These are phyloP conservation scores for Phoxinus phoxinus DNA, from an alignment of 2,113 vertebrate genomes.

Conservation along the genomic window DNA sequence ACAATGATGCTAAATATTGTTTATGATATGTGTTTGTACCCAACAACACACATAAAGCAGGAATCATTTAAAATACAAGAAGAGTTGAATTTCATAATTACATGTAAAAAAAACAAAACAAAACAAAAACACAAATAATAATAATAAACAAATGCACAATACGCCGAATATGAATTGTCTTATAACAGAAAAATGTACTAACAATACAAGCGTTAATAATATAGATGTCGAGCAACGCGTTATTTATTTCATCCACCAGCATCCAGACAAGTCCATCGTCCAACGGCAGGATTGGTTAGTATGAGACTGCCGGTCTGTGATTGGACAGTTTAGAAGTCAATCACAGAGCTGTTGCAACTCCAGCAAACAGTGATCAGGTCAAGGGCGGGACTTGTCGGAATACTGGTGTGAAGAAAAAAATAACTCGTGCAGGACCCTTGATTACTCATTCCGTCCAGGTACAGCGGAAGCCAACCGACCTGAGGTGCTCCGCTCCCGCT, in stretches of 20 bases:
- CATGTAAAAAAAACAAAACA: background rate
- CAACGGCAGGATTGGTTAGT: background rate
- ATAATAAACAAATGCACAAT: background rate
- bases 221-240: background rate
- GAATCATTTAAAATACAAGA: background rate
- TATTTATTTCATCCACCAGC: background rate
- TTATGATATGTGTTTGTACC: background rate
- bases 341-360: background rate
- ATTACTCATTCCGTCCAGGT: constrained; percentile 68
- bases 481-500: constrained; percentile 40
- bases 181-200: background rate
- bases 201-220: background rate
- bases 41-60: background rate
- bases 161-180: background rate
- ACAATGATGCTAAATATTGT: background rate
- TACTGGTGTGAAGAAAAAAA: constrained; percentile 29
- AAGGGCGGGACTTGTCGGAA: constrained; percentile 11
- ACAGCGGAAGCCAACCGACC: constrained; percentile 53
- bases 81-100: background rate
- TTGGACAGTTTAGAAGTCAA: constrained; percentile 18
- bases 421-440: constrained; percentile 39
- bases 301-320: background rate
- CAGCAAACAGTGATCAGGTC: background rate
- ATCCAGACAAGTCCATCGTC: background rate
- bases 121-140: background rate